These are phyloP conservation scores for Lophotis ruficrista DNA, from an alignment of 2,113 vertebrate species.

Conservation along the genomic window DNA sequence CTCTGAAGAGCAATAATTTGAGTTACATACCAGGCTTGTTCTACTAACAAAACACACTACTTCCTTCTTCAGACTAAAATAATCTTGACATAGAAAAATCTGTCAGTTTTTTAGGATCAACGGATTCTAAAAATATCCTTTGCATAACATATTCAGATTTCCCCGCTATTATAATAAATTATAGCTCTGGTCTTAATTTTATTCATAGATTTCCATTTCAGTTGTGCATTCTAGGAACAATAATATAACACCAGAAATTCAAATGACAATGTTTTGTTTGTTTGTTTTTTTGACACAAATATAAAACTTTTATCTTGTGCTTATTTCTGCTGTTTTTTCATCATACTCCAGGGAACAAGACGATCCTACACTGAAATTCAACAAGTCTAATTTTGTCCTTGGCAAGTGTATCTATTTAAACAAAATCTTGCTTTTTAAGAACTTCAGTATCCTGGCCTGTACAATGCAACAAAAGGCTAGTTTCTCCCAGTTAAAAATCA, in stretches of 20 bases:
- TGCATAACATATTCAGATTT: not conserved
- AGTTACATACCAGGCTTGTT: not conserved
- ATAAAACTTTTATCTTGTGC: not conserved
- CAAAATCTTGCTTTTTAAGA: not conserved
- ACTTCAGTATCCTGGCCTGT: not conserved
- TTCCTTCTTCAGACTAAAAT: not conserved
- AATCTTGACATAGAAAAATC: not conserved
- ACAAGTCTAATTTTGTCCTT: not conserved
- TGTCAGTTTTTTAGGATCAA: not conserved
- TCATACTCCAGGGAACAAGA: not conserved
- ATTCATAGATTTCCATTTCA: slow-evolving; percentile 4
- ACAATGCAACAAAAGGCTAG: not conserved
- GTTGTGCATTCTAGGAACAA: not conserved
- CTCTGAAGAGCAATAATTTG: not conserved
- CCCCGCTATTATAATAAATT: not conserved
- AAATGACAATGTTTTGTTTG: not conserved
- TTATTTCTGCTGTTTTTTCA: not conserved
- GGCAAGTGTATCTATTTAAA: not conserved
- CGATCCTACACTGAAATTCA: not conserved
- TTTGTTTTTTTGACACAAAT: not conserved
- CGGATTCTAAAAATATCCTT: not conserved
- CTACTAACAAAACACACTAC: not conserved
- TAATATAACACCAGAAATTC: not conserved
- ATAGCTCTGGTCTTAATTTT: not conserved
- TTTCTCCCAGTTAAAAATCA: not conserved